Evolutionary conservation across 2,113 vertebrate genomes (phyloP), one percentile per base, ranked within the genome.

Genomic region (Chamaetylas fuelleborni): DNA sequence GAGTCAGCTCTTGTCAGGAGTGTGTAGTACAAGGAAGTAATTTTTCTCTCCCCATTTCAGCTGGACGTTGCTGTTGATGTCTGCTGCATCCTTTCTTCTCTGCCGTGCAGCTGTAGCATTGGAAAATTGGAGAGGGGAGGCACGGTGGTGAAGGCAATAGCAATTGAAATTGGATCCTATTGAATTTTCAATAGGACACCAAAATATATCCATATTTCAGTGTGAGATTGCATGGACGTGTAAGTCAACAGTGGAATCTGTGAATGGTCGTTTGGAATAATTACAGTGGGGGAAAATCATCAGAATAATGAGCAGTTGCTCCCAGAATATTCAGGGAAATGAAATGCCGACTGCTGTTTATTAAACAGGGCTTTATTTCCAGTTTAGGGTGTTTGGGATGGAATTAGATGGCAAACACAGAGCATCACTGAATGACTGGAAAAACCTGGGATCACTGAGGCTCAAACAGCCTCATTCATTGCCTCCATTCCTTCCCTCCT

Each of bases 261-360:
- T 81, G 96, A 97, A 97, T 89, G 97, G 96, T 87, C 34, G 24
- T 93, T 96, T 93, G 65, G 51, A 97, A 97, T 97, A 98, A 98
- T 98, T 97, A 97, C 95, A 97, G 95, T 13, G 64, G 74, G 81
- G 60, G 67, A 19, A 34, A 95, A 97, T 95, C 97, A 93, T 89
- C 88, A 40, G 97, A 97, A 97, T 98, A 98, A 98, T 97, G 97
- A 98, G 96, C 92, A 96, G 90, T 97, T 97, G 96, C 97, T 96
- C 92, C 91, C 89, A 80, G 97, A 97, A 96, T 95, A 96, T 96
- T 96, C 95, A 96, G 91, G 71, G 95, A 94, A 97, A 98, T 96
- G 92, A 97, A 98, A 97, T 87, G 97, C 94, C 14, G 38, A 92
- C 60, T 92, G 96, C 69, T 96, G 96, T 95, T 97, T 97, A 97